Conservation (phyloP, 2,888 invertebrate species). For the Morpho helenor region DNA sequence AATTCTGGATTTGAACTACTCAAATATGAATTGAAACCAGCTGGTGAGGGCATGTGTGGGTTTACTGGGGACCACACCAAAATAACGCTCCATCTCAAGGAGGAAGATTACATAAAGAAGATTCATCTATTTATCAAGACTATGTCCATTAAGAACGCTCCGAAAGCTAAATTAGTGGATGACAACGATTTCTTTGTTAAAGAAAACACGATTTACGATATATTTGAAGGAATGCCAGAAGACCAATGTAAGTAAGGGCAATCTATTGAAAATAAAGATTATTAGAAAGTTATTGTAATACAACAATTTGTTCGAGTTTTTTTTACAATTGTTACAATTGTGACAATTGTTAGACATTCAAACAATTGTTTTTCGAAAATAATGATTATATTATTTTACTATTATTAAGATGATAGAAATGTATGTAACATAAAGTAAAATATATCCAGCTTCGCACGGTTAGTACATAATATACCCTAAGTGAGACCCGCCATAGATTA, state of each 20-base stretch:
- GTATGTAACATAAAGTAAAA: no score
- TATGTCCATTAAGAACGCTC: background rate
- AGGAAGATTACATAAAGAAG: background rate
- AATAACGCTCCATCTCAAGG: background rate
- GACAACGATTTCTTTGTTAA: slow-evolving; percentile 5
- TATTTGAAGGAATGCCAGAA: slow-evolving; percentile 3
- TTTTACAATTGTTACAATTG: no score
- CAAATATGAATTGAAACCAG: slow-evolving; percentile 1
- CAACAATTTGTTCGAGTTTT: no score
- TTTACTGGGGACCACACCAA: slow-evolving; percentile 9
- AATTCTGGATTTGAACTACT: background rate
- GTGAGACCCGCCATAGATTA: no score
- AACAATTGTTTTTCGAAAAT: no score
- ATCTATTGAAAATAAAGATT: no score
- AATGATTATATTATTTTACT: no score
- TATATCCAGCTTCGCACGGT: no score
- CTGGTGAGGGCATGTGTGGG: slow-evolving; percentile 2
- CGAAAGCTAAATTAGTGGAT: slow-evolving; percentile 5
- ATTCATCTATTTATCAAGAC: slow-evolving; percentile 9
- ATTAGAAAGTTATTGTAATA: no score
- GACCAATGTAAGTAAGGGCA: background rate
- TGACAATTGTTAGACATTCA: no score
- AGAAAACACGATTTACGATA: slow-evolving; percentile 2
- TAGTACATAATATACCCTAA: no score
- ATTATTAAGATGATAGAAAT: no score